Base-by-base conservation (phyloP, 2,888 invertebrate species). In the Masnerella sp. region DNA sequence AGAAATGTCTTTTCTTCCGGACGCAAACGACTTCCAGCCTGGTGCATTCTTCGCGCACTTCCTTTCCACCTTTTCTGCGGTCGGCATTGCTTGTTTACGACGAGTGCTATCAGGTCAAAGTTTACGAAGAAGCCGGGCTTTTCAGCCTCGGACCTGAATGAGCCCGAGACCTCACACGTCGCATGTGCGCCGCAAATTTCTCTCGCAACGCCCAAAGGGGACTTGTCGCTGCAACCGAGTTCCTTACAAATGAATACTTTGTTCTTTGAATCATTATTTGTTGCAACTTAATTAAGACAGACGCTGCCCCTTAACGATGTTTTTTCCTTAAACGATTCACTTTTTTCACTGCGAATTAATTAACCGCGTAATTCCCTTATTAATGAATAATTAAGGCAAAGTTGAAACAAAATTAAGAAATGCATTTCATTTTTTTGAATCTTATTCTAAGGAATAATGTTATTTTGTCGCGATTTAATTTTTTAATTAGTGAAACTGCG, bases 11-110 rank as follows among this genome's bases (percentile, higher is more conserved):
- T 74, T 74, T 74, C 59, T 69, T 69, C 58, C 61, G 54, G 64
- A 69, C 64, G 74, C 73, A 76, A 67, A 74, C 61, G 76, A 76
- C 69, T 75, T 75, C 69, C 75, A 72, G 69, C 65, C 62, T 67
- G 52, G 18, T 49, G 65, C 69, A 70, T 70, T 70, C 69, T 69
- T 67, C 52, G 69, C 69, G 69, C 54, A 64, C 45, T 61, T 64
- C 40, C 56, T 56, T 56, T 54, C 67, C 65, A 58, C 58, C 65
- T 64, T 62, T 67, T 67, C 67, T 70, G 73, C 70, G 70, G 62
- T 28, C 62, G 62, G 61, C 61, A 36, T 64, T 36, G 62, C 73
- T 76, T 73, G 76, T 76, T 76, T 73, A 75, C 72, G 69, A 73
- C 61, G 64, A 73, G 75, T 56, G 62, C 72, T 56, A 70, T 40